These are phyloP conservation scores for Acrocephalus scirpaceus DNA, from an alignment of 2,797 vertebrate genomes.

Conservation along the genomic window DNA sequence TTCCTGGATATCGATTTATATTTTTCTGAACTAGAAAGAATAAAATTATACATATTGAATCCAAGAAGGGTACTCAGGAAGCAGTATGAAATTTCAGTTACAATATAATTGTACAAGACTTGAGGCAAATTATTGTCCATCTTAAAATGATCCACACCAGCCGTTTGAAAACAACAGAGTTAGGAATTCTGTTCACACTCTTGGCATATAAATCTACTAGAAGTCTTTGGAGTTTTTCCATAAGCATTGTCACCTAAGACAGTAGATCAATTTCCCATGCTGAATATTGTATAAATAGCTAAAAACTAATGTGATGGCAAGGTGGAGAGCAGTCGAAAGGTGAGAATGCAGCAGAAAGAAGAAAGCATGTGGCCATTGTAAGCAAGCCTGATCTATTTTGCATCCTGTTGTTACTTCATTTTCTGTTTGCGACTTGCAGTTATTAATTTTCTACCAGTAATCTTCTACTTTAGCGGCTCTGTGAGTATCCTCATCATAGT, in stretches of 20 bases:
- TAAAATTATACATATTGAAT: conserved; percentile 8
- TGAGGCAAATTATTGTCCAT: not conserved
- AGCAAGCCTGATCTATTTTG: not conserved
- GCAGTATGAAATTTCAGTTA: conserved; percentile 3
- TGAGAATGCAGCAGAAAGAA: not conserved
- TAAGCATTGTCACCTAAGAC: not conserved
- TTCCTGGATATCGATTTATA: not conserved
- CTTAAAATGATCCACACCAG: not conserved
- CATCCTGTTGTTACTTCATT: not conserved
- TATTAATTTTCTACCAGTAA: not conserved
- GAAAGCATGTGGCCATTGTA: not conserved
- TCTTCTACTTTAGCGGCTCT: not conserved
- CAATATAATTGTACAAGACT: not conserved
- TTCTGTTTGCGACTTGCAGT: not conserved
- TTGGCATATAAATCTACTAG: not conserved
- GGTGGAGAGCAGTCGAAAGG: not conserved
- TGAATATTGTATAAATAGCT: not conserved
- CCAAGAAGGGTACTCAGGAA: not conserved
- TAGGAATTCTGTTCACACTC: not conserved
- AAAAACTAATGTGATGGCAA: not conserved
- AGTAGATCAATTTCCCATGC: not conserved
- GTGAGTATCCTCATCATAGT: not conserved
- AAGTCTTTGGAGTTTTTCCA: not conserved
- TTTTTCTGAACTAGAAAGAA: conserved; percentile 22
- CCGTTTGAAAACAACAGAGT: not conserved